Base-by-base conservation (phyloP, 2,888 invertebrate species). In the Eledone cirrhosa region DNA sequence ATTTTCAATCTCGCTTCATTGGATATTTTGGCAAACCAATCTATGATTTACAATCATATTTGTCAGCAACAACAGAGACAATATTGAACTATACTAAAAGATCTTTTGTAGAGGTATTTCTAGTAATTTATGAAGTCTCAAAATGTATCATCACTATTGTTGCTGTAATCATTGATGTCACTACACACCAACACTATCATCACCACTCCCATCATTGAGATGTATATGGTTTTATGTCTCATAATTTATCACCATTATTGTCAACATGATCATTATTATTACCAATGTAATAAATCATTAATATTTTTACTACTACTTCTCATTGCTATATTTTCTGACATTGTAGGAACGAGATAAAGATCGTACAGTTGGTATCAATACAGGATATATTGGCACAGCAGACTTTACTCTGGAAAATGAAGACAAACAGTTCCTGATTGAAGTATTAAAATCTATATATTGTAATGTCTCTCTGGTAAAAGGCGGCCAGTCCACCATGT, bases 291-390 rank as follows among this genome's bases (percentile, higher is more conserved):
- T n/a, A n/a, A 63, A n/a, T 63, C 13, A 11, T 63, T 27, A n/a
- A 22, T 13, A 24, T 24, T 1, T n/a, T 2, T 19, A 27, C 11
- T 27, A 63, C 63, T 27, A 63, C 27, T 63, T 16, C 22, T 27
- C 27, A 19, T 19, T 11, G 27, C 22, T 27, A n/a, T 24, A 63
- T 63, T 63, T 63, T 19, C 27, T 27, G 22, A 19, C 22, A 63
- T 24, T 79, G 2, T 80, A 88, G 87, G 86, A 85, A 72, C 77
- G 84, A 33, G 90, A 90, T 81, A 82, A 86, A 14, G 82, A 87
- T 48, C 79, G 90, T 65, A 90, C 90, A 22, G 88, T 90, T 27
- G 89, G 89, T 0, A 89, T 90, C 65, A 90, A 90, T 83, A 89
- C 89, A 13, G 90, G 89, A 75, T 89, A 90, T 82, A 87, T 90